Conservation (phyloP, 2,888 invertebrate species). For the Diloba caeruleocephala region DNA sequence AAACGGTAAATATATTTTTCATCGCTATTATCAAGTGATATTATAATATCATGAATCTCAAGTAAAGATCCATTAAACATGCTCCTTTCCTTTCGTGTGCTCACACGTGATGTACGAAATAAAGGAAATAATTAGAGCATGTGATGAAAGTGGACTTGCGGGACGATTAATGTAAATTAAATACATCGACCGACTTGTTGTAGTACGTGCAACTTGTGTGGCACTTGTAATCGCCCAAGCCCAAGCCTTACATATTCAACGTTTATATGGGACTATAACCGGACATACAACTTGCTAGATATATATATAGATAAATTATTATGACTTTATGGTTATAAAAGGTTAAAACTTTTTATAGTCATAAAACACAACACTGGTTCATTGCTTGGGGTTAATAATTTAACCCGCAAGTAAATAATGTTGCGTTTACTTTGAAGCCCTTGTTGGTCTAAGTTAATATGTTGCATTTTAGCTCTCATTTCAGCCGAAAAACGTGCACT, state of each 20-base stretch:
- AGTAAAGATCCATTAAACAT: conserved; percentile 38
- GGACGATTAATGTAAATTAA: conserved; percentile 29
- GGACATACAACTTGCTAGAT: too few species aligned
- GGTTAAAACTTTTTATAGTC: too few species aligned
- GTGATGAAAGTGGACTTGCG: background rate
- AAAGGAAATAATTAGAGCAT: background rate
- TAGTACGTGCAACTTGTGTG: conserved; percentile 16
- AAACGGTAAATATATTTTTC: conserved; percentile 52
- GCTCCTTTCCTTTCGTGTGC: conserved; percentile 40
- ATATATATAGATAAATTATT: too few species aligned
- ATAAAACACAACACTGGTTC: too few species aligned
- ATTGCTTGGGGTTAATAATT: too few species aligned
- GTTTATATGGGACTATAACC: too few species aligned
- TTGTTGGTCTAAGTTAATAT: too few species aligned
- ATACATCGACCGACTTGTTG: conserved; percentile 7
- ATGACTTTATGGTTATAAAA: too few species aligned
- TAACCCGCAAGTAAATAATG: too few species aligned
- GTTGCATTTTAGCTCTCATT: too few species aligned
- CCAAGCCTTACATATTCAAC: conserved; percentile 17
- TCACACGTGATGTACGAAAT: conserved; percentile 38
- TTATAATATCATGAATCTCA: conserved; percentile 51
- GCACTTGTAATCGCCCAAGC: conserved; percentile 10
- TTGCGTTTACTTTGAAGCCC: too few species aligned
- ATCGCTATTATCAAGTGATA: conserved; percentile 28
- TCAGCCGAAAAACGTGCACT: too few species aligned